Percentiles rank a stretch among this genome's conserved stretches.
Evolutionary conservation across 2,888 invertebrate genomes (phyloP).

Genomic region (Nemotelus pantherinus): DNA sequence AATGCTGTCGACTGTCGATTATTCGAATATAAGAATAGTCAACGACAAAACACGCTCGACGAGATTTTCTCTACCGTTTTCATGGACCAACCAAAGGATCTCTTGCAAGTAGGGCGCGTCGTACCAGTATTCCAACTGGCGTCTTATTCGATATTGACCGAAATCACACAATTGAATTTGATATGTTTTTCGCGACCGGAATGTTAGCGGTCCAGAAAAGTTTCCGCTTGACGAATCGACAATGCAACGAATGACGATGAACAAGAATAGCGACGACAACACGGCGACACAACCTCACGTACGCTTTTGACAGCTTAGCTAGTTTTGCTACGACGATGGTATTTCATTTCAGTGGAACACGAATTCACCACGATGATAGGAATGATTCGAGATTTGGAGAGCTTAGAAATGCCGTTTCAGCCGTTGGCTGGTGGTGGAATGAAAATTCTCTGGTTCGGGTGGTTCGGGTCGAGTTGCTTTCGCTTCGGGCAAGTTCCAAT

Average conservation of each 20-base stretch:
- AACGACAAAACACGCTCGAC: too few species aligned
- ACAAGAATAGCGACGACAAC: neutral
- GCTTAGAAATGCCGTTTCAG: too few species aligned
- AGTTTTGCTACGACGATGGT: conserved; percentile 11
- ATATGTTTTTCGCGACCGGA: too few species aligned
- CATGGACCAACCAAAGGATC: too few species aligned
- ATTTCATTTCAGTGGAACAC: neutral
- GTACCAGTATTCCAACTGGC: neutral
- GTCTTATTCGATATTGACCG: neutral
- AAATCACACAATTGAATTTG: neutral
- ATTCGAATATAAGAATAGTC: neutral
- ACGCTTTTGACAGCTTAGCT: conserved; percentile 4
- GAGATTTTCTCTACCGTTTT: too few species aligned
- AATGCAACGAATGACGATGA: neutral
- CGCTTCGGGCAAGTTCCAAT: too few species aligned
- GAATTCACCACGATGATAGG: conserved; percentile 8
- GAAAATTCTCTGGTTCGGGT: neutral
- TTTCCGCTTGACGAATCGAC: neutral
- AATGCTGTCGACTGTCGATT: neutral
- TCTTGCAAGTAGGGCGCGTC: too few species aligned
- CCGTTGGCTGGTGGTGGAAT: neutral
- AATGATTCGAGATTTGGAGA: neutral
- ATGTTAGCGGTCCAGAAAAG: neutral
- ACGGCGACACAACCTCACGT: conserved; percentile 10
- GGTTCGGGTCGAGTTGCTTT: too few species aligned